phyloP scores from a whole-genome alignment of 2,113 vertebrate genomes.

The Mormyrus iriodes region DNA sequence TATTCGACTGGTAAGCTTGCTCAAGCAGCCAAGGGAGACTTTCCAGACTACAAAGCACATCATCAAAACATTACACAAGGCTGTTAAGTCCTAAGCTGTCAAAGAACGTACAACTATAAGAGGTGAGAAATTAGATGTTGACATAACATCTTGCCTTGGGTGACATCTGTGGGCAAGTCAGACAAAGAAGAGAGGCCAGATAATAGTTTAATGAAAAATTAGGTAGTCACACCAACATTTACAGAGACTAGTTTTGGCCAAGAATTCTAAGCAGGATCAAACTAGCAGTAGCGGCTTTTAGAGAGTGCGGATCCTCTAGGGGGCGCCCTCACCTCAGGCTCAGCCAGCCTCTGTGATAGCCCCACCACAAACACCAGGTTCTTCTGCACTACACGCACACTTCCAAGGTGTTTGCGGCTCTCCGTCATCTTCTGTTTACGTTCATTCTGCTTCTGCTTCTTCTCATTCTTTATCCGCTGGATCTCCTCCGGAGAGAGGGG shows the following conservation, averaged over 20 bases:
- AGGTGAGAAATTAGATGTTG: not conserved
- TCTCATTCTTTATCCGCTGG: conserved; percentile 99
- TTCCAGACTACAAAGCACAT: not conserved
- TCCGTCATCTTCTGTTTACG: conserved; percentile 99
- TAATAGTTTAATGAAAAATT: not conserved
- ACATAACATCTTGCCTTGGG: not conserved
- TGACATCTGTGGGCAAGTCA: not conserved
- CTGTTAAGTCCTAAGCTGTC: not conserved
- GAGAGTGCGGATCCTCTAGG: not conserved
- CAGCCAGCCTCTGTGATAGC: conserved; percentile 90
- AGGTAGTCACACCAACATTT: not conserved
- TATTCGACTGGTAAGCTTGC: not conserved
- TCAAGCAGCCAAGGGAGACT: not conserved
- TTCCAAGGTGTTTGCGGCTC: conserved; percentile 97
- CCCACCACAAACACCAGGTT: conserved; percentile 98
- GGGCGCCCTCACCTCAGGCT: conserved; percentile 78
- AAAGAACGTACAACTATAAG: not conserved
- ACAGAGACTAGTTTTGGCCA: not conserved
- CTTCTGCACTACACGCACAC: conserved; percentile 95
- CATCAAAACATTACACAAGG: not conserved
- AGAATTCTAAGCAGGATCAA: not conserved
- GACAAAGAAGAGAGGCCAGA: not conserved
- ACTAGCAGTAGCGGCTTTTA: not conserved
- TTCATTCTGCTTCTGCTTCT: conserved; percentile 99
- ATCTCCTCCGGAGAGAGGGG: conserved; percentile 97